These are phyloP conservation scores for Sarcophaga subvicina DNA, from an alignment of 2,888 invertebrate species.

Conservation along the genomic window DNA sequence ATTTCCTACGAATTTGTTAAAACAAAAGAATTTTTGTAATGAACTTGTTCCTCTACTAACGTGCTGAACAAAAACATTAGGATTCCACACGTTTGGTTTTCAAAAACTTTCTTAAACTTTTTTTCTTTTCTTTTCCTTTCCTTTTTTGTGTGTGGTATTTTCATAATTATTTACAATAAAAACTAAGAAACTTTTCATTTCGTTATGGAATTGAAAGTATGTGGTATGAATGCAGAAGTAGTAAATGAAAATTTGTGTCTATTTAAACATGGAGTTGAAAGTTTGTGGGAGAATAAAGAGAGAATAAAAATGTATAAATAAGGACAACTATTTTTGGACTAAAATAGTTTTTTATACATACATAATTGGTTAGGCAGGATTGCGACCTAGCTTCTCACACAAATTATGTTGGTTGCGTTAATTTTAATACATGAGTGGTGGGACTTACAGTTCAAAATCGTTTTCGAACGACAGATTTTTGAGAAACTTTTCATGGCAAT, in stretches of 20 bases:
- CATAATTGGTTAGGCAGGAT: neutral
- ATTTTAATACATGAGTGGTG: too few species aligned
- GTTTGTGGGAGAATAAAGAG: too few species aligned
- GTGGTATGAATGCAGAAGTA: slow-evolving; percentile 3
- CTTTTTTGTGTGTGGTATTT: neutral
- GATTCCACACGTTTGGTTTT: slow-evolving; percentile 4
- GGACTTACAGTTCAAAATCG: too few species aligned
- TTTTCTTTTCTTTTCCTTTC: neutral
- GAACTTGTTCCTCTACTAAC: slow-evolving; percentile 1
- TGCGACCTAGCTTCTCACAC: too few species aligned
- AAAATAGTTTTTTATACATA: neutral
- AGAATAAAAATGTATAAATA: too few species aligned
- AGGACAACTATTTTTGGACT: neutral
- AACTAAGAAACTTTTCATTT: neutral
- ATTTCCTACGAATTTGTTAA: slow-evolving; percentile 17
- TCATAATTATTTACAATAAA: slow-evolving; percentile 5
- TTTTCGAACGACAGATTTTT: too few species aligned
- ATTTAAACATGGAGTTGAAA: too few species aligned
- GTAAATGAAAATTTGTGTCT: neutral
- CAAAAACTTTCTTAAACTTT: neutral
- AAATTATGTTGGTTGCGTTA: too few species aligned
- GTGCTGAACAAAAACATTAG: neutral
- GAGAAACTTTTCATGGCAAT: too few species aligned
- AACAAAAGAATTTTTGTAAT: neutral
- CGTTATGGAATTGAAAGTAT: neutral